phyloP scores from a whole-genome alignment of 1,140 invertebrate species.

The Drosophila arizonae region DNA sequence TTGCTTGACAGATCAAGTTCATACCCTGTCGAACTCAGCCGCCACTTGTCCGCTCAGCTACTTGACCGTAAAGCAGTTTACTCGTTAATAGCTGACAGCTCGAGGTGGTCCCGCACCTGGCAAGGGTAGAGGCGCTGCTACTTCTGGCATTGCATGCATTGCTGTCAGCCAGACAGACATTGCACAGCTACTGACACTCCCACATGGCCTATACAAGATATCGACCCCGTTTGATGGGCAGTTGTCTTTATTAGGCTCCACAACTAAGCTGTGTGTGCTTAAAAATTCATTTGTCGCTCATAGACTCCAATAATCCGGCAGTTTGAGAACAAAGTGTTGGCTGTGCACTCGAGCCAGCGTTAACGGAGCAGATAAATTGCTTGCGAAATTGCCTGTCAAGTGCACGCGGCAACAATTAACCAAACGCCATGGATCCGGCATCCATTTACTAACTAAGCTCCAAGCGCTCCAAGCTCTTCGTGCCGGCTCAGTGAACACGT shows the following conservation, averaged over 20 bases:
- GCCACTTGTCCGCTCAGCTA: neutral
- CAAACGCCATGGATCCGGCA: slow-evolving; percentile 13
- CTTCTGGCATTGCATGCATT: slow-evolving; percentile 12
- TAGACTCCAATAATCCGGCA: neutral
- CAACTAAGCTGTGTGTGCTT: neutral
- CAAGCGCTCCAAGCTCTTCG: slow-evolving; percentile 15
- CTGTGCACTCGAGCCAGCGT: slow-evolving; percentile 3
- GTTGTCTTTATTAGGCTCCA: slow-evolving; percentile 4
- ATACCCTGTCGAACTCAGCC: slow-evolving; percentile 22
- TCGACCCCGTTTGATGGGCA: slow-evolving; percentile 6
- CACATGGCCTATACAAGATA: neutral
- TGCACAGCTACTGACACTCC: neutral
- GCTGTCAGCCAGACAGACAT: neutral
- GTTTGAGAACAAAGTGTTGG: slow-evolving; percentile 21
- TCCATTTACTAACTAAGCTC: neutral
- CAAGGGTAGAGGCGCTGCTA: slow-evolving; percentile 13
- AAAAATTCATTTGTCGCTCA: neutral
- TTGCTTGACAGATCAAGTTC: slow-evolving; percentile 58
- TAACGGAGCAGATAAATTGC: slow-evolving; percentile 50
- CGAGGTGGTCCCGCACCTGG: slow-evolving; percentile 5
- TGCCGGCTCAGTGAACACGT: slow-evolving; percentile 57
- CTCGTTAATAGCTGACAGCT: slow-evolving; percentile 1
- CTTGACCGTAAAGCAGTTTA: slow-evolving; percentile 12
- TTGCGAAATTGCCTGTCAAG: slow-evolving; percentile 70
- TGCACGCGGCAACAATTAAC: slow-evolving; percentile 65